Conservation (phyloP, 2,797 vertebrate genomes). For the Anabacerthia variegaticeps region DNA sequence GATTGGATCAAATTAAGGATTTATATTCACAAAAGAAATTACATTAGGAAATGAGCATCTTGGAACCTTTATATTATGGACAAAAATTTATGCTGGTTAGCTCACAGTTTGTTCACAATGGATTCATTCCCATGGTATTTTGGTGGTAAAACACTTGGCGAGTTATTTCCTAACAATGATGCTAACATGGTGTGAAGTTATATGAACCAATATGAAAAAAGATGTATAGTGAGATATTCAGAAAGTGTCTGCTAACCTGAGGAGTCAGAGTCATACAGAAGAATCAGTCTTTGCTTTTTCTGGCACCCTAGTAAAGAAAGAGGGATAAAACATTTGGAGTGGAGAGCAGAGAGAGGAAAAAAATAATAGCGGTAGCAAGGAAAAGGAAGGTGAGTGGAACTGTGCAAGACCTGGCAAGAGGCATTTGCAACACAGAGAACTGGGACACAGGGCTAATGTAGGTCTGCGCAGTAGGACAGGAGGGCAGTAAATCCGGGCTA, state of each 20-base stretch:
- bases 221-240: background rate
- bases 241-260: background rate
- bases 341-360: background rate
- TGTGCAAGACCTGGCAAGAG: background rate
- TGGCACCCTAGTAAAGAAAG: background rate
- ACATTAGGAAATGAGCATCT: background rate
- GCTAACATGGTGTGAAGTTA: background rate
- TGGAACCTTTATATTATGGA: background rate
- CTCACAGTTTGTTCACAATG: background rate
- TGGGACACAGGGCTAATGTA: background rate
- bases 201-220: background rate
- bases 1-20: background rate
- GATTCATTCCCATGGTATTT: background rate
- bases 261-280: background rate
- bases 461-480: background rate
- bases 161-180: background rate
- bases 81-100: background rate
- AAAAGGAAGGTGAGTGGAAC: background rate
- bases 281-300: background rate
- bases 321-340: background rate
- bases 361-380: background rate
- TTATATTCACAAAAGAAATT: background rate
- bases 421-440: background rate
- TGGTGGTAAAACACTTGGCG: background rate
- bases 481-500: conserved; percentile 31